Percentiles rank a stretch among this genome's conserved stretches.
Evolutionary conservation across 2,797 vertebrate species (phyloP).

Genomic region (Megalops cyprinoides): DNA sequence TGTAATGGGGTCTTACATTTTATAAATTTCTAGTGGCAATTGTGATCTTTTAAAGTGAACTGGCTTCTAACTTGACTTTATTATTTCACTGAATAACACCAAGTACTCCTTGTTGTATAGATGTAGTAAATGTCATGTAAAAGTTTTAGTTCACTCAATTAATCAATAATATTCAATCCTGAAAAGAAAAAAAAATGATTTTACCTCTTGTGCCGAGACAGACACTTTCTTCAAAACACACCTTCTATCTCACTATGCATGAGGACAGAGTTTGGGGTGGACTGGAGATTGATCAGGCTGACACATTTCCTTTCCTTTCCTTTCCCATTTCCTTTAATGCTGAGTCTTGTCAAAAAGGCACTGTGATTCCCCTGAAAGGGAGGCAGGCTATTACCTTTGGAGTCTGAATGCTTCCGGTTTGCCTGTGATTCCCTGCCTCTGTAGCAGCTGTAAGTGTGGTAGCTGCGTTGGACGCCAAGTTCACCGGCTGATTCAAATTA

Average conservation of each 20-base stretch:
- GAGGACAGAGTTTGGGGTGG: not conserved
- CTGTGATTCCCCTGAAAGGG: constrained; percentile 68
- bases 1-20: not conserved
- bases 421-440: constrained; percentile 57
- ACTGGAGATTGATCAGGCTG: not conserved
- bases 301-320: not conserved
- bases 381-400: constrained; percentile 58
- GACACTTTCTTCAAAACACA: constrained; percentile 25
- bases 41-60: not conserved
- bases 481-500: constrained; percentile 76
- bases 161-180: constrained; percentile 62
- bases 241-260: constrained; percentile 43
- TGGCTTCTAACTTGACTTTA: not conserved
- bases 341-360: constrained; percentile 36
- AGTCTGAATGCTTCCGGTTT: constrained; percentile 54
- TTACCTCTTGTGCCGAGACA: constrained; percentile 61
- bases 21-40: constrained; percentile 31
- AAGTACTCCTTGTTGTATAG: constrained; percentile 58
- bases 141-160: too few relatives aligned
- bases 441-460: constrained; percentile 64
- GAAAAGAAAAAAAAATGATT: constrained; percentile 61
- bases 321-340: not conserved
- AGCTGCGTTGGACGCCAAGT: constrained; percentile 72
- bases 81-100: constrained; percentile 54
- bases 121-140: constrained; percentile 63